Base-by-base conservation (phyloP, 2,888 invertebrate genomes). In the Diogma glabrata region DNA sequence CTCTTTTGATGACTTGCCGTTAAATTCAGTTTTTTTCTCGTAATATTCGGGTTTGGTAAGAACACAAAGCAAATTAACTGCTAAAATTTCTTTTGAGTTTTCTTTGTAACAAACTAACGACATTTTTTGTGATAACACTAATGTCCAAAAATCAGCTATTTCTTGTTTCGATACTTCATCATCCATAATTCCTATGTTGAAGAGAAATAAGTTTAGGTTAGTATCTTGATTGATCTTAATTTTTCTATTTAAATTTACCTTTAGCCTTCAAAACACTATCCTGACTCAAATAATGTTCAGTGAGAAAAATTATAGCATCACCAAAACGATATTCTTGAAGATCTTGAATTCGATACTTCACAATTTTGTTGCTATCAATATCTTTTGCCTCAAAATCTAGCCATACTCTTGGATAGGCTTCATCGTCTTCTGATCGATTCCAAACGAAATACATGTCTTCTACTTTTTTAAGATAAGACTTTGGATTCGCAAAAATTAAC, bases 261-360 rank as follows among this genome's bases (percentile, higher is more conserved):
- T 46, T 46, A 4, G 52, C 12, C 3, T n/a, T 14, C 24, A 43
- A 45, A 28, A 52, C 22, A 17, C 46, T 46, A 28, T 52, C 52
- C 17, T 50, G 46, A 26, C 43, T 22, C n/a, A 30, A 12, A 33
- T 49, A 33, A 20, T 46, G 22, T n/a, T 19, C 17, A 5, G 46
- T 38, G 6, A 52, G 12, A 12, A 50, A 28, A 20, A 46, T n/a
- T 16, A 46, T 45, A 1, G 52, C 52, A 9, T 46, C 46, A 5
- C 49, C 50, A 12, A 19, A 49, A 24, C 24, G 33, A n/a, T 46
- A 33, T 10, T 49, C 38, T 22, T 49, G 40, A 7, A 52, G 24
- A 20, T 52, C 50, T 36, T 38, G n/a, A 38, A 52, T 50, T 45
- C 20, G 8, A 26, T 49, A 52, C 20, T 49, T 33, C 4, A 49